Percentiles rank a stretch among this genome's conserved stretches.
Conservation (phyloP, 2,113 vertebrate genomes). For the Tragelaphus buxtoni region DNA sequence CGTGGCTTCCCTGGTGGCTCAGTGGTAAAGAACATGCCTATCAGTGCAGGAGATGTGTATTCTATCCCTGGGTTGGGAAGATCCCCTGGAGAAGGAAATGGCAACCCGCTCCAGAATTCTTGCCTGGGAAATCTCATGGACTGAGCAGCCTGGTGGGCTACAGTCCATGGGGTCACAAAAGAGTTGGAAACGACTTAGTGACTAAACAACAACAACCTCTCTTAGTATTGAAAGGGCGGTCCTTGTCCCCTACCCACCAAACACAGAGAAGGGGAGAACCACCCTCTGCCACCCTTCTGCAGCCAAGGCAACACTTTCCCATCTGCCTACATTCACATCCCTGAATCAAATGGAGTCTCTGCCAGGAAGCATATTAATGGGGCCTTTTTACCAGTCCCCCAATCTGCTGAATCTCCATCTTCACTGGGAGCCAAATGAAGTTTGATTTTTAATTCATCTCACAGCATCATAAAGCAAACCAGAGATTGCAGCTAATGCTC, state of each 20-base stretch:
- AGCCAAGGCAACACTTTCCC: background rate
- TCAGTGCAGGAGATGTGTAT: background rate
- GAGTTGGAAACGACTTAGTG: background rate
- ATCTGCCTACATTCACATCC: background rate
- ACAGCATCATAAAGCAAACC: conserved; percentile 22
- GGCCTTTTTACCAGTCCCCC: background rate
- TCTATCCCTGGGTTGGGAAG: background rate
- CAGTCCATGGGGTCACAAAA: background rate
- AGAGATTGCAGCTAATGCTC: background rate
- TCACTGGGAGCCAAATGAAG: conserved; percentile 43
- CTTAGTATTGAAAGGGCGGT: background rate
- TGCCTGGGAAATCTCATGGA: background rate
- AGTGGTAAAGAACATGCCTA: background rate
- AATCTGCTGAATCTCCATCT: conserved; percentile 61
- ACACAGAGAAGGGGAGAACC: background rate
- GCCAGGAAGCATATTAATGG: conserved; percentile 29
- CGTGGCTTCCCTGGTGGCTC: background rate
- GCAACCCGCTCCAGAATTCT: background rate
- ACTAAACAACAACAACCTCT: background rate
- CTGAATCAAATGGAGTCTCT: background rate
- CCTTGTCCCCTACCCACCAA: too few species aligned
- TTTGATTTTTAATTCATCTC: conserved; percentile 60
- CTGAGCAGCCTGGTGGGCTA: background rate
- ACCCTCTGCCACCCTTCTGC: background rate
- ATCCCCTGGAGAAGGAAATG: background rate